Conservation (phyloP, 2,797 vertebrate species). For the Macroramphosus scolopax region DNA sequence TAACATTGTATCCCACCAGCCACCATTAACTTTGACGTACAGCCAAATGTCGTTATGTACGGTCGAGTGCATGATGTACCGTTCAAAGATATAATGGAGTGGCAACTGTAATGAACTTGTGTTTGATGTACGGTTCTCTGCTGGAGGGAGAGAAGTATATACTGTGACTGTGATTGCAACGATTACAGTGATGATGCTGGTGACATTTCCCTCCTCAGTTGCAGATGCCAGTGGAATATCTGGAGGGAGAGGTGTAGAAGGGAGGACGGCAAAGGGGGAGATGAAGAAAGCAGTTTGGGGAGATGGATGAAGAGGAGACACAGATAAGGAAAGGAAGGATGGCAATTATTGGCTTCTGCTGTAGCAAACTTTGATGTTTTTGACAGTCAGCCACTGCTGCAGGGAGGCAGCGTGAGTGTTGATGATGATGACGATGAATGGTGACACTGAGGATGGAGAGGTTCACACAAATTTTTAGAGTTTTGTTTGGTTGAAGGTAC, state of each 20-base stretch:
- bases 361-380: slow-evolving; percentile 56
- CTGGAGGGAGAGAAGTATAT: slow-evolving; percentile 54
- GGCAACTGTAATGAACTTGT: slow-evolving; percentile 64
- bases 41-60: slow-evolving; percentile 62
- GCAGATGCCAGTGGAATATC: slow-evolving; percentile 34
- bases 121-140: slow-evolving; percentile 56
- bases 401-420: slow-evolving; percentile 34
- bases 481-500: slow-evolving; percentile 30
- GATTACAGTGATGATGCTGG: slow-evolving; percentile 51
- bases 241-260: slow-evolving; percentile 12
- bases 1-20: slow-evolving; percentile 55
- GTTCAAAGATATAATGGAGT: slow-evolving; percentile 57
- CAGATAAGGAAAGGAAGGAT: slow-evolving; percentile 23
- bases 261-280: slow-evolving; percentile 17
- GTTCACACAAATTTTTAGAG: slow-evolving; percentile 38
- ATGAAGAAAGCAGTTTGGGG: slow-evolving; percentile 25
- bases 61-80: slow-evolving; percentile 66
- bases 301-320: slow-evolving; percentile 33
- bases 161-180: slow-evolving; percentile 39
- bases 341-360: slow-evolving; percentile 37
- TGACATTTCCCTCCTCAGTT: slow-evolving; percentile 39
- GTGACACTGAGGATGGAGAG: slow-evolving; percentile 52
- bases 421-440: slow-evolving; percentile 48
- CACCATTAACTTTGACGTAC: slow-evolving; percentile 68
- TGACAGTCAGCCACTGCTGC: slow-evolving; percentile 55